Base-by-base conservation (phyloP, 2,113 vertebrate species). In the Scophthalmus maximus region DNA sequence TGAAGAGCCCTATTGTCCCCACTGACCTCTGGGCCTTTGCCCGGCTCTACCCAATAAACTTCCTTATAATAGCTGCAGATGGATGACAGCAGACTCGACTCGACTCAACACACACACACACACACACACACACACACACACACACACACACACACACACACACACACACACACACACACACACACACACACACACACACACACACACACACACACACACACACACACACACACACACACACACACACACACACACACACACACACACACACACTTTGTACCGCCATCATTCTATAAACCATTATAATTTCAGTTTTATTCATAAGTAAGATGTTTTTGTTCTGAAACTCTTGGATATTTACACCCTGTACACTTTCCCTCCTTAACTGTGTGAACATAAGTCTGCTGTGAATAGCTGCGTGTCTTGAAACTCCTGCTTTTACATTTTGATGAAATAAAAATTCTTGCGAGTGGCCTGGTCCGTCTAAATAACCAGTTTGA, bases 1-100 rank as follows among this genome's bases (percentile, higher is more conserved):
- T 86, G 74, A 83, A 66, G 68, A 84, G 69, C 50, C 40, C 66
- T 17, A 72, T 85, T 89, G 80, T 91, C 40, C 56, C 22, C 22
- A 1, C 8, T 86, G 78, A 87, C 81, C 83, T 81, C 55, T 55
- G 59, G 29, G 78, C 15, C 34, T 57, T 27, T 46, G 22, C 23
- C 26, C 0, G 2, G 17, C 30, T 57, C 59, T 15, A 17, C 12
- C 70, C 73, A 69, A 67, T 88, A 76, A 82, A 85, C 40, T 22
- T n/a, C 18, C 36, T 67, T 9, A 71, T 44, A 73, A 78, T 50
- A 69, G 68, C 44, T 10, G 23, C 79, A 75, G 53, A 80, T 40
- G 32, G 63, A 44, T 62, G 26, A 72, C 29, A 27, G 53, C 27
- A 63, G 73, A 64, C 63, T 26, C 25, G 14, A 20, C 22, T n/a